phyloP scores from a whole-genome alignment of 2,888 invertebrate genomes.

The Aphodius sticticus region DNA sequence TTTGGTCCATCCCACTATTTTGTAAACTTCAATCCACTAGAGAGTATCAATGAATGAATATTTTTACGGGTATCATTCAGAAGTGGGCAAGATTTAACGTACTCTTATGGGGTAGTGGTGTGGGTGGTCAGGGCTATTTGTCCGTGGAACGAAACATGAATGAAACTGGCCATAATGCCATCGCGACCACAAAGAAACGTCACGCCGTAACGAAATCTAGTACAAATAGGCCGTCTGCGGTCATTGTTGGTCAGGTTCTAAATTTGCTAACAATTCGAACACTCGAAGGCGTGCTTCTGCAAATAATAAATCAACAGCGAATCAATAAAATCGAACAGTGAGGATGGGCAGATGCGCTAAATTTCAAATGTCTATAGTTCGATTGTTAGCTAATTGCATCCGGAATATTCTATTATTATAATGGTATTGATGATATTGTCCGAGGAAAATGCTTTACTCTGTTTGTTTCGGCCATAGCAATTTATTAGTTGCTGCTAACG shows the following conservation, averaged over 20 bases:
- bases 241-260: background rate
- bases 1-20: background rate
- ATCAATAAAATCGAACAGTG: background rate
- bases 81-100: background rate
- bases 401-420: background rate
- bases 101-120: background rate
- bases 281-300: constrained; percentile 4
- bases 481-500: background rate
- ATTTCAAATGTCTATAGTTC: too few relatives aligned
- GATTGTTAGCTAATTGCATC: background rate
- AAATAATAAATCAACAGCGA: background rate
- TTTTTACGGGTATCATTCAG: background rate
- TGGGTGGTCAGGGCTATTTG: background rate
- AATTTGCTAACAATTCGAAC: background rate
- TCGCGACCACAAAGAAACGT: background rate
- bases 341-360: background rate
- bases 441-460: background rate
- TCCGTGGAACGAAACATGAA: background rate
- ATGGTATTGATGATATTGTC: background rate
- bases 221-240: background rate
- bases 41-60: background rate
- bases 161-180: background rate
- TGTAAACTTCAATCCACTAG: background rate
- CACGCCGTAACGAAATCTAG: background rate
- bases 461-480: background rate